These are phyloP conservation scores for Laothoe populi DNA, from an alignment of 2,888 invertebrate species.

Conservation along the genomic window DNA sequence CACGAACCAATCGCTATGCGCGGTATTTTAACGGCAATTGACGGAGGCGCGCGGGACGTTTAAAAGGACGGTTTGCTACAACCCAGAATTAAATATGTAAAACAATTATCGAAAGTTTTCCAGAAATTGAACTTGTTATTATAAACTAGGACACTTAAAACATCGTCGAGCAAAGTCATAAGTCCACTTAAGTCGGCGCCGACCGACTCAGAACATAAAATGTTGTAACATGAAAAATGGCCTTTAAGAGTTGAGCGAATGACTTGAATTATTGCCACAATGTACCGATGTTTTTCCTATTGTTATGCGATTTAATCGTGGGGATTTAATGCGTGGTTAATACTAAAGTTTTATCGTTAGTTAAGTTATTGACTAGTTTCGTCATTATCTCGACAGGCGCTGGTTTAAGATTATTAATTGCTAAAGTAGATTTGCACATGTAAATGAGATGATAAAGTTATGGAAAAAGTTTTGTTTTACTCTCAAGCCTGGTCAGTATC, in stretches of 20 bases:
- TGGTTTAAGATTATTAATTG: conserved; percentile 4
- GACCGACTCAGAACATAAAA: conserved; percentile 67
- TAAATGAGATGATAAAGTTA: neutral
- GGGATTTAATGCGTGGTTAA: conserved; percentile 34
- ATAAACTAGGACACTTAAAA: conserved; percentile 38
- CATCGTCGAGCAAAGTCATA: conserved; percentile 64
- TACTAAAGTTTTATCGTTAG: conserved; percentile 30
- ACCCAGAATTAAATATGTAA: neutral
- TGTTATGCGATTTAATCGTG: conserved; percentile 50
- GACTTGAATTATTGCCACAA: conserved; percentile 65
- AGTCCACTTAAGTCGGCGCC: conserved; percentile 71
- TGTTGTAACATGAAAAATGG: conserved; percentile 72
- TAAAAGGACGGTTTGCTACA: too few relatives aligned
- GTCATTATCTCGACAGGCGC: conserved; percentile 12
- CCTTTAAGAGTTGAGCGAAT: conserved; percentile 57
- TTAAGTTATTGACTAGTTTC: conserved; percentile 4
- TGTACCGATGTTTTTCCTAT: conserved; percentile 56
- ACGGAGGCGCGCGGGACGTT: too few relatives aligned
- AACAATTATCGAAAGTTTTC: conserved; percentile 19
- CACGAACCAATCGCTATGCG: too few relatives aligned
- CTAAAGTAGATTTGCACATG: neutral
- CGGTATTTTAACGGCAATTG: too few relatives aligned
- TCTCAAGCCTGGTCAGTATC: too few relatives aligned
- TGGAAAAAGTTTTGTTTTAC: neutral
- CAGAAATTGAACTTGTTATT: conserved; percentile 37